Conservation (phyloP, 2,888 invertebrate species). For the Charanyca ferruginea region DNA sequence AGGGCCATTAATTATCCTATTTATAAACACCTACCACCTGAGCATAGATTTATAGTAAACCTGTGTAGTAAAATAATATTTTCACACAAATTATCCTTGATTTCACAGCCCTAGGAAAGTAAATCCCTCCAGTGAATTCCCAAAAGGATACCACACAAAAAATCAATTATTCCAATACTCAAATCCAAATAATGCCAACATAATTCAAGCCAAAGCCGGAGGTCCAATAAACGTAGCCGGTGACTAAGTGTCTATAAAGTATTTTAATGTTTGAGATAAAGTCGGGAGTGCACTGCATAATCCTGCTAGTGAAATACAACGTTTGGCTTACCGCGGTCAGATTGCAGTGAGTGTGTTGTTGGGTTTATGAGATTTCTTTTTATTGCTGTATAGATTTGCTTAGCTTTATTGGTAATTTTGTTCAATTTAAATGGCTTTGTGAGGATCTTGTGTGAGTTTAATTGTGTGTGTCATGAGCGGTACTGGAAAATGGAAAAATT, state of each 20-base stretch:
- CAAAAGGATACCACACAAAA: slow-evolving; percentile 35
- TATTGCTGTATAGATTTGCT: slow-evolving; percentile 61
- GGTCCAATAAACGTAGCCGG: slow-evolving; percentile 57
- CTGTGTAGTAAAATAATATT: too few relatives aligned
- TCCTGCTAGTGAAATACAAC: slow-evolving; percentile 67
- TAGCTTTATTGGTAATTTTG: slow-evolving; percentile 55
- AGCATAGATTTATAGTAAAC: too few relatives aligned
- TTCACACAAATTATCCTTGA: slow-evolving; percentile 15
- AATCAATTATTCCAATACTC: slow-evolving; percentile 56
- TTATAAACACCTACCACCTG: too few relatives aligned
- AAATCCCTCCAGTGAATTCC: slow-evolving; percentile 22
- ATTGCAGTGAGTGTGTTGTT: slow-evolving; percentile 62
- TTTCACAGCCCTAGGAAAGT: slow-evolving; percentile 5
- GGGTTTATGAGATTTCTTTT: slow-evolving; percentile 70
- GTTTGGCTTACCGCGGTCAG: slow-evolving; percentile 65
- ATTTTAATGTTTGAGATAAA: slow-evolving; percentile 79
- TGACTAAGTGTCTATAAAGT: slow-evolving; percentile 75
- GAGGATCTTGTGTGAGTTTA: slow-evolving; percentile 14
- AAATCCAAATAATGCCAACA: slow-evolving; percentile 51
- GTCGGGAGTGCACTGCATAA: slow-evolving; percentile 64
- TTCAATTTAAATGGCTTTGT: slow-evolving; percentile 40
- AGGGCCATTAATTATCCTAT: too few relatives aligned
- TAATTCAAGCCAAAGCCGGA: slow-evolving; percentile 49
- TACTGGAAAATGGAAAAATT: slow-evolving; percentile 1
- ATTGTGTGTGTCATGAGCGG: slow-evolving; percentile 7